Percentiles rank a stretch among this genome's conserved stretches.
Conservation (phyloP, 2,113 vertebrate species). For the Numida meleagris region DNA sequence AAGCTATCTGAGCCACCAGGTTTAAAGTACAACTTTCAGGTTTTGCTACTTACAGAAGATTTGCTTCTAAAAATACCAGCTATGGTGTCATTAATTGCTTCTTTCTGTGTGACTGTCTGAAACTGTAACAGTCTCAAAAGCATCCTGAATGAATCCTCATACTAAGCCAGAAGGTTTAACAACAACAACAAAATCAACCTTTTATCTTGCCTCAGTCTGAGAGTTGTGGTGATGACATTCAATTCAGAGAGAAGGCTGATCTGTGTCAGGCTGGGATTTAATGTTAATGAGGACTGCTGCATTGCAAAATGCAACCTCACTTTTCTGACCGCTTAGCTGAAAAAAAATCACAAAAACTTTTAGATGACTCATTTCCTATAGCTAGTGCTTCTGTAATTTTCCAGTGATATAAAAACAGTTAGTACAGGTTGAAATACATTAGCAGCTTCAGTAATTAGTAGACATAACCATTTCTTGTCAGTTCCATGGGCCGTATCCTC, state of each 20-base stretch:
- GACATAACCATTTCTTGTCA: slow-evolving; percentile 1
- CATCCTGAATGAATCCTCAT: neutral
- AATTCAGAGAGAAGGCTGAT: neutral
- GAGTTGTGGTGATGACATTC: neutral
- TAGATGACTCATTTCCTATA: neutral
- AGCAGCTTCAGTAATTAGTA: slow-evolving; percentile 24
- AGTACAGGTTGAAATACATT: neutral
- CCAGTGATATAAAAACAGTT: slow-evolving; percentile 12
- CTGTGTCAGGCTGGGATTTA: neutral
- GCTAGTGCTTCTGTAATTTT: neutral
- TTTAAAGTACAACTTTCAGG: slow-evolving; percentile 28
- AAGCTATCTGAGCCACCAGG: neutral
- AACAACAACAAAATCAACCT: neutral
- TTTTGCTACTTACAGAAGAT: neutral
- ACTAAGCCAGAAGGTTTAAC: neutral
- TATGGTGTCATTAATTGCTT: neutral
- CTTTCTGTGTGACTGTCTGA: neutral
- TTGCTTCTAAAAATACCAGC: neutral
- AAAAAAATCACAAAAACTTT: neutral
- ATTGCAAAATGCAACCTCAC: neutral
- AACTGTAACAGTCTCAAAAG: neutral
- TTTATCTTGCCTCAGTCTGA: neutral
- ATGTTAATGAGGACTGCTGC: neutral
- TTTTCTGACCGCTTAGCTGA: neutral
- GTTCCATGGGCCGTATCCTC: neutral